Evolutionary conservation across 2,888 invertebrate species (phyloP).

Genomic region (Sinopyrophorus schimmeli): DNA sequence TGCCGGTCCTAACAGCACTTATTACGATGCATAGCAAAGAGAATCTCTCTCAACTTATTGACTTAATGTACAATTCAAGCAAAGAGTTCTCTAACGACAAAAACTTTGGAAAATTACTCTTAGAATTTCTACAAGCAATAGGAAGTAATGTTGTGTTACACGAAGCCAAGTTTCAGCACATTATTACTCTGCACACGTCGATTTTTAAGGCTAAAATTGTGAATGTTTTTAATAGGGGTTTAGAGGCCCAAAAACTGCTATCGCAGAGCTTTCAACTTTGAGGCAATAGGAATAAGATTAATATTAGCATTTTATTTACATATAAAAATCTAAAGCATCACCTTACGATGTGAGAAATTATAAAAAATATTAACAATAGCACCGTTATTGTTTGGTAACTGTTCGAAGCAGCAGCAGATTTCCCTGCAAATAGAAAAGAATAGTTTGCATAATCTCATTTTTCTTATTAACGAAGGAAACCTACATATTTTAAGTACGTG

Average conservation of each 20-base stretch:
- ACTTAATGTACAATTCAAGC: conserved; percentile 18
- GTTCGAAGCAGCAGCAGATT: conserved; percentile 23
- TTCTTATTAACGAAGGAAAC: conserved; percentile 40
- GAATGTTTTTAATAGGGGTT: conserved; percentile 12
- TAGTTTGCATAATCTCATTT: conserved; percentile 1
- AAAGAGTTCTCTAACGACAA: conserved; percentile 30
- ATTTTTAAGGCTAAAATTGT: conserved; percentile 19
- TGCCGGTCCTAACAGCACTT: conserved; percentile 1
- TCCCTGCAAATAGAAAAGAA: conserved; percentile 28
- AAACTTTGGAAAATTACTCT: conserved; percentile 29
- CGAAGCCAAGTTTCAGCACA: conserved; percentile 16
- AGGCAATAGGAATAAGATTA: no score
- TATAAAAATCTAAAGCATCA: no score
- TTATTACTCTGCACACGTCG: conserved; percentile 19
- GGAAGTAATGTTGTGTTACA: conserved; percentile 14
- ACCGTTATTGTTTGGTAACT: neutral
- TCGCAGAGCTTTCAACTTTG: conserved; percentile 12
- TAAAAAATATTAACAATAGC: conserved; percentile 6
- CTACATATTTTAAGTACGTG: conserved; percentile 64
- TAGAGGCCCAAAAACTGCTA: conserved; percentile 8
- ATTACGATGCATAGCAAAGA: conserved; percentile 1
- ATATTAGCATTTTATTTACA: neutral
- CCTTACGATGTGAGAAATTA: neutral
- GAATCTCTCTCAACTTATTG: conserved; percentile 15
- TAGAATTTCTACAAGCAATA: conserved; percentile 23